Evolutionary conservation across 2,888 invertebrate species (phyloP).

Genomic region (Crocallis elinguaria): DNA sequence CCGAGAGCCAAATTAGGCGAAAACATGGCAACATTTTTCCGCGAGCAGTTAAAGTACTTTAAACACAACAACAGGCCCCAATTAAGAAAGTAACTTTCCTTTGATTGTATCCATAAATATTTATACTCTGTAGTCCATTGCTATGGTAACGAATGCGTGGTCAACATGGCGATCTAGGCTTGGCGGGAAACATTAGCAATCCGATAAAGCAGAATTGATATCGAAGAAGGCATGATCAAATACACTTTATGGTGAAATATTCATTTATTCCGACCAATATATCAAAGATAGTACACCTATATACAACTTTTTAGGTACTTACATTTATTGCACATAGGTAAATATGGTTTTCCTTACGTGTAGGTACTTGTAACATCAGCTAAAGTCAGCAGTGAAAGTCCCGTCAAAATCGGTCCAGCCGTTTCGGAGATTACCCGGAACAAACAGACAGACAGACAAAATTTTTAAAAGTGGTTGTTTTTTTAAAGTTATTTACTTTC

Average conservation of each 20-base stretch:
- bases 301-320: no score
- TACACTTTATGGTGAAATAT: conserved; percentile 45
- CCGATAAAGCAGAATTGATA: conserved; percentile 39
- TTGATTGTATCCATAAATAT: conserved; percentile 47
- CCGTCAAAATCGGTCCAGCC: no score
- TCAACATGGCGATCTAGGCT: conserved; percentile 41
- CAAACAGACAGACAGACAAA: no score
- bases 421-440: no score
- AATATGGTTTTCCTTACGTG: no score
- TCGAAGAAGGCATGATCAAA: conserved; percentile 40
- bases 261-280: conserved; percentile 46
- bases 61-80: conserved; percentile 31
- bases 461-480: no score
- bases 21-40: conserved; percentile 11
- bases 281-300: conserved; percentile 33
- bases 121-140: conserved; percentile 45
- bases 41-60: conserved; percentile 22
- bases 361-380: no score
- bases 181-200: conserved; percentile 42
- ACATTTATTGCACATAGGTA: no score
- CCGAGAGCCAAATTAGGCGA: conserved; percentile 6
- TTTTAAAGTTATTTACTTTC: no score
- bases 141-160: conserved; percentile 59
- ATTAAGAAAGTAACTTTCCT: conserved; percentile 42
- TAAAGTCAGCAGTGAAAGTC: no score